Base-by-base conservation (phyloP, 2,888 invertebrate genomes). In the Tinea trinotella region DNA sequence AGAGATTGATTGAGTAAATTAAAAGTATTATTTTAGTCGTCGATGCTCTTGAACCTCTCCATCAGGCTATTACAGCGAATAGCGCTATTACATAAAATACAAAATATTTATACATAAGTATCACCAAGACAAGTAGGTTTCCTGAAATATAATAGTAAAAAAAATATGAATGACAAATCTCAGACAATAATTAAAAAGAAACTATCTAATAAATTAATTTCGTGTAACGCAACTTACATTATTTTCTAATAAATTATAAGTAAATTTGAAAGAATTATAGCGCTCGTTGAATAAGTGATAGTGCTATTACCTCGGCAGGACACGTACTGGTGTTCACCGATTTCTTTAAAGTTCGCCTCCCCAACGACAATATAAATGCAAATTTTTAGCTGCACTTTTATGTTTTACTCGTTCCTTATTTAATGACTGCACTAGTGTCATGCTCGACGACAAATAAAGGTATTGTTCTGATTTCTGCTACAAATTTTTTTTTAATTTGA, bases 321-420 rank as follows among this genome's bases (percentile, higher is more conserved):
- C 40, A 40, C 15, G 40, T 13, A 40, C 40, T 3, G 13, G 40
- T 13, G 40, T 13, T 13, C 5, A 2, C 15, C 15, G 12, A 15
- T 40, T 40, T 4, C 40, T 40, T 40, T 40, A 40, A 40, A 40
- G 7, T 40, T 40, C 40, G 40, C 40, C 15, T 4, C 12, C 5
- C 17, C 13, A 13, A 18, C 18, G 24, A 50, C 50, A 50, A 50
- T 50, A 50, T 50, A 50, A 50, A 50, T 50, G 50, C 50, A 12
- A 50, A 50, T 50, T 50, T 50, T 15, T 24, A 3, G n/a, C 24
- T 50, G 24, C 50, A 50, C 50, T 24, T 50, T 50, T 50, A 50
- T 50, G 50, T 50, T 50, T 50, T 24, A 50, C 50, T 50, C 50
- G 15, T 40, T 4, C 40, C 7, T 40, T 40, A 40, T 40, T 40